Percentiles rank a stretch among this genome's conserved stretches.
These are phyloP conservation scores for Prorops nasuta DNA, from an alignment of 1,140 invertebrate genomes.

Conservation along the genomic window DNA sequence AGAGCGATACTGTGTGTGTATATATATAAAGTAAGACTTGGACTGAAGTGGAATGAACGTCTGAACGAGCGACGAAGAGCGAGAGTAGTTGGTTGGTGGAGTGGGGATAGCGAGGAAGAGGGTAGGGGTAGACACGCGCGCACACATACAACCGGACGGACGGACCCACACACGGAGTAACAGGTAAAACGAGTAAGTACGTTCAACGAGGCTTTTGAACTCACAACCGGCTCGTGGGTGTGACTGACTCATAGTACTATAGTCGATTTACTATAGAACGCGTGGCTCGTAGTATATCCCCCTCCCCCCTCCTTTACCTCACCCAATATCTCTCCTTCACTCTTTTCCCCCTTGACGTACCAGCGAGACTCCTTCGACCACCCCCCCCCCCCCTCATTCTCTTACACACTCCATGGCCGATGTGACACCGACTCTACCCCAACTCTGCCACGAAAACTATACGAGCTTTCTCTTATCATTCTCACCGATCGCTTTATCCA, in stretches of 20 bases:
- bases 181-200: background rate
- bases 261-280: conserved; percentile 53
- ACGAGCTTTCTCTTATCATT: too few relatives aligned
- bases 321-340: background rate
- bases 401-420: too few relatives aligned
- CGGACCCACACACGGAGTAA: too few relatives aligned
- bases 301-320: background rate
- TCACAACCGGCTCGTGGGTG: conserved; percentile 49
- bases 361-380: background rate
- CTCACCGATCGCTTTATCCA: too few relatives aligned
- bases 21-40: background rate
- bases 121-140: too few relatives aligned
- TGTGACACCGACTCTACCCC: too few relatives aligned
- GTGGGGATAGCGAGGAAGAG: too few relatives aligned
- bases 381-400: too few relatives aligned
- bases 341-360: background rate
- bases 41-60: background rate
- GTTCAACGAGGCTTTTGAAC: conserved; percentile 51
- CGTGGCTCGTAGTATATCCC: conserved; percentile 37
- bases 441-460: too few relatives aligned
- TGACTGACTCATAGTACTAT: conserved; percentile 57
- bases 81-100: too few relatives aligned
- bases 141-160: too few relatives aligned
- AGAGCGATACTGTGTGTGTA: background rate
- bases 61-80: background rate